phyloP scores from a whole-genome alignment of 2,797 vertebrate species.

The Propithecus deckenii region DNA sequence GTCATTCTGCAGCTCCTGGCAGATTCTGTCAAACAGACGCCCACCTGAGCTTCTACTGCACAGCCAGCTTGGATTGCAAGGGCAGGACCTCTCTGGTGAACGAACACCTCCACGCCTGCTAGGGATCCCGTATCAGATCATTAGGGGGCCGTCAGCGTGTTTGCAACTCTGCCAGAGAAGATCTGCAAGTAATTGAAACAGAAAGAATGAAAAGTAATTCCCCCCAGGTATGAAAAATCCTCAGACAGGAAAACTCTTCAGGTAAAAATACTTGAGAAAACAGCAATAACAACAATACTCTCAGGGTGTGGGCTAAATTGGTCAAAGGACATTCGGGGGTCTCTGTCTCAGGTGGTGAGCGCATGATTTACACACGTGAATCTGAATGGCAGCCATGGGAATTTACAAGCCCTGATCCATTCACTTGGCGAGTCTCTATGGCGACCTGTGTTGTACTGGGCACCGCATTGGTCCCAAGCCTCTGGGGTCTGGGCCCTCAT shows the following conservation, averaged over 20 bases:
- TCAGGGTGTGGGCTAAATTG: no score
- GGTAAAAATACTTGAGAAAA: constrained; percentile 6
- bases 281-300: background rate
- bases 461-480: background rate
- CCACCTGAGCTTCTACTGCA: background rate
- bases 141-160: background rate
- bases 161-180: constrained; percentile 33
- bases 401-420: background rate
- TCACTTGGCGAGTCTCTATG: background rate
- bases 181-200: background rate
- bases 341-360: background rate
- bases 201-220: background rate
- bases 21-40: constrained; percentile 40
- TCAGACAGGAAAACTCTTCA: background rate
- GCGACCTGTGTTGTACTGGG: background rate
- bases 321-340: background rate
- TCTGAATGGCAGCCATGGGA: background rate
- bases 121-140: background rate
- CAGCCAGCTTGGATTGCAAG: background rate
- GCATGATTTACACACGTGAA: background rate
- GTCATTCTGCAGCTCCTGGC: background rate
- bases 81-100: background rate
- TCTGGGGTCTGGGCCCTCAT: rapidly evolving
- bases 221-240: background rate
- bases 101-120: background rate